Conservation (phyloP, 2,797 vertebrate genomes). For the Dendrocincla fuliginosa region DNA sequence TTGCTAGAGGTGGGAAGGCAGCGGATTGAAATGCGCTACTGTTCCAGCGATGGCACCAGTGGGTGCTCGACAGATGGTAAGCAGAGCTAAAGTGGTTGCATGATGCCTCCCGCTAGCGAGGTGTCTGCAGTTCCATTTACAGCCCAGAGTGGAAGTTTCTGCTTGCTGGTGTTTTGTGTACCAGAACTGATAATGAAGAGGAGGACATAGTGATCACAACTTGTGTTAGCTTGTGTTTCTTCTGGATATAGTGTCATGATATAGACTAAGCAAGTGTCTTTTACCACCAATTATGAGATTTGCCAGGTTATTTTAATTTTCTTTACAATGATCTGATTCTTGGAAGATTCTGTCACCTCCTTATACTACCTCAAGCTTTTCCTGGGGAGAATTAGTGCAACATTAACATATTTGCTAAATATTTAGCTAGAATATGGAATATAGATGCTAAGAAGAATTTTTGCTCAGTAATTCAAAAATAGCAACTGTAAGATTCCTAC, state of each 20-base stretch:
- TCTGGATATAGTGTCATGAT: background rate
- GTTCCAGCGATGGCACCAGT: constrained; percentile 92
- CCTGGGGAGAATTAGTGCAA: background rate
- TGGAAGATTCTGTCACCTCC: background rate
- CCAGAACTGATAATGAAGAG: background rate
- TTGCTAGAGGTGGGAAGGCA: constrained; percentile 93
- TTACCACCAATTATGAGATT: background rate
- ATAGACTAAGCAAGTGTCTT: background rate
- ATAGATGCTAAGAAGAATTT: background rate
- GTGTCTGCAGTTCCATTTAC: background rate
- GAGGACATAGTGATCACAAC: background rate
- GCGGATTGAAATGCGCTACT: constrained; percentile 97
- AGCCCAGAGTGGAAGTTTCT: background rate
- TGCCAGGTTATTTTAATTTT: background rate
- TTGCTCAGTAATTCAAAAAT: background rate
- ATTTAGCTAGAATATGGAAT: background rate
- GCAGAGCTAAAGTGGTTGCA: background rate
- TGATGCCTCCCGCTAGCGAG: accelerated
- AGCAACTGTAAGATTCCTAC: background rate
- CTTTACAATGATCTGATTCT: background rate
- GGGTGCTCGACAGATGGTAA: constrained; percentile 95
- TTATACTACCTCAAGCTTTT: background rate
- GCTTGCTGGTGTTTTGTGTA: background rate
- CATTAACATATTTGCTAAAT: background rate
- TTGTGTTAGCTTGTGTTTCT: background rate